Evolutionary conservation across 2,888 invertebrate species (phyloP).

Genomic region (Sepiola atlantica): DNA sequence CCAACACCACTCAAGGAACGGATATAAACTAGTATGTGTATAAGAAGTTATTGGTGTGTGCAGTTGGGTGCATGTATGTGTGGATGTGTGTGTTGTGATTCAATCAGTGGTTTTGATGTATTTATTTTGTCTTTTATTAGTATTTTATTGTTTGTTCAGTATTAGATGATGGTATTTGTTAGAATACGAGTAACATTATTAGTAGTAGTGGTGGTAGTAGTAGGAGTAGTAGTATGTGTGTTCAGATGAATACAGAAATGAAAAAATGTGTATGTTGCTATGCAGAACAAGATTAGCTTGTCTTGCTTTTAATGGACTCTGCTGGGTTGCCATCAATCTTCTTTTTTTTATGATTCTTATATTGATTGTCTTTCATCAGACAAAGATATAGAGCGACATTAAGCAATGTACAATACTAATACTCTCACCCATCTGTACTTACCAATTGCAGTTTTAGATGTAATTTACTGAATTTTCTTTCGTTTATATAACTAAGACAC

Average conservation of each 20-base stretch:
- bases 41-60: too few species aligned
- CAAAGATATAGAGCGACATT: background rate
- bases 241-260: background rate
- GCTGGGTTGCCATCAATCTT: background rate
- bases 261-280: background rate
- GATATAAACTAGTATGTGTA: too few species aligned
- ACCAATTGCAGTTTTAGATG: background rate
- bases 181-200: too few species aligned
- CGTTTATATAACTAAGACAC: too few species aligned
- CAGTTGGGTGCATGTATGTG: too few species aligned
- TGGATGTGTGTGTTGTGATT: too few species aligned
- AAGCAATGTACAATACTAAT: background rate
- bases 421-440: background rate
- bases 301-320: background rate
- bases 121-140: too few species aligned
- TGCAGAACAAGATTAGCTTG: background rate
- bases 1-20: too few species aligned
- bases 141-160: too few species aligned
- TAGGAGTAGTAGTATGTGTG: background rate
- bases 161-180: too few species aligned
- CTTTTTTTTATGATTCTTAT: background rate
- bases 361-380: background rate
- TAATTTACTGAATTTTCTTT: background rate
- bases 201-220: too few species aligned
- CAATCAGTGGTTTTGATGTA: too few species aligned